These are phyloP conservation scores for Amblyornis subalaris DNA, from an alignment of 2,113 vertebrate species.

Conservation along the genomic window DNA sequence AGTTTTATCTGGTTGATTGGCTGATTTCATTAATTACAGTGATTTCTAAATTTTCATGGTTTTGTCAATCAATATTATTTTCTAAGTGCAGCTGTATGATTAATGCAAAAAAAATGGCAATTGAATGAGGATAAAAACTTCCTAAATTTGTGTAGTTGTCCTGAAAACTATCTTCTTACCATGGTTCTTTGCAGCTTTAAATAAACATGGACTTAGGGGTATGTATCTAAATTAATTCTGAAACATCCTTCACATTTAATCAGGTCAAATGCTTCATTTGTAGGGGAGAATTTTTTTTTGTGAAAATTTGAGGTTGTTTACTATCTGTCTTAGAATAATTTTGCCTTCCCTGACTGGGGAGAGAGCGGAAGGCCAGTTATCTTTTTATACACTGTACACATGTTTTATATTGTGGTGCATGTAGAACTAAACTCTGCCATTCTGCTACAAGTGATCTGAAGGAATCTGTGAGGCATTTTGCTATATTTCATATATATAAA, in stretches of 20 bases:
- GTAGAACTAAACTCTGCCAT: not conserved
- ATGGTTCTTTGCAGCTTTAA: not conserved
- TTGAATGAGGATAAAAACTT: not conserved
- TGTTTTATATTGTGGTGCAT: not conserved
- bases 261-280: not conserved
- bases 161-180: not conserved
- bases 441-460: slow-evolving; percentile 21
- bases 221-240: not conserved
- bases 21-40: not conserved
- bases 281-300: not conserved
- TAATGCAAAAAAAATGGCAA: not conserved
- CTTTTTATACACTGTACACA: not conserved
- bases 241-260: not conserved
- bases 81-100: not conserved
- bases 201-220: not conserved
- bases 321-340: not conserved
- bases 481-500: slow-evolving; percentile 48
- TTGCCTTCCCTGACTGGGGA: not conserved
- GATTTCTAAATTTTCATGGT: not conserved
- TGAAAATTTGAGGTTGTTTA: not conserved
- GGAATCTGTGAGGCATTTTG: slow-evolving; percentile 30
- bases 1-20: not conserved
- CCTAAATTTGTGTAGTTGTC: not conserved
- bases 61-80: not conserved
- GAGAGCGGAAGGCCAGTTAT: not conserved